These are phyloP conservation scores for Chitala chitala DNA, from an alignment of 2,113 vertebrate genomes.

Conservation along the genomic window DNA sequence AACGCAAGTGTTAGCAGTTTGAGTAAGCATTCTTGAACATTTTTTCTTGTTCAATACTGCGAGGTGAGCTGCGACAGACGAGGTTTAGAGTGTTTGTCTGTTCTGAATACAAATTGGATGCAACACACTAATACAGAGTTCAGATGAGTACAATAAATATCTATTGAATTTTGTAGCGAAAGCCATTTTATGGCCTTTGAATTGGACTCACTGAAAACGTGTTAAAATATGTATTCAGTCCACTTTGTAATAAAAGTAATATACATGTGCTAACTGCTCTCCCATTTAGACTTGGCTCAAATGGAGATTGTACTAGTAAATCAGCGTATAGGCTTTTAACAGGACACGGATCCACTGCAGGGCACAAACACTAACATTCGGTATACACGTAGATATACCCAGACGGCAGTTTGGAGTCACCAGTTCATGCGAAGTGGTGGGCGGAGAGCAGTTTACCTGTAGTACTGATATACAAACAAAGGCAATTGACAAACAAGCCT, in stretches of 20 bases:
- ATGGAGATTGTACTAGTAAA: too few relatives aligned
- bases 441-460: too few relatives aligned
- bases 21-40: background rate
- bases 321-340: too few relatives aligned
- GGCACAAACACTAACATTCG: background rate
- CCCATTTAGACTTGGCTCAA: too few relatives aligned
- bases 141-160: conserved; percentile 12
- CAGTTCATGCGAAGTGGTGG: background rate
- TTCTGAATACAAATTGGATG: background rate
- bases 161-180: conserved; percentile 4
- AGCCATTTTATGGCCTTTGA: conserved; percentile 4
- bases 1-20: background rate
- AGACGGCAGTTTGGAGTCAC: background rate
- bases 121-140: background rate
- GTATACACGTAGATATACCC: too few relatives aligned
- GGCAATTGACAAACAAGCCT: background rate
- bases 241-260: background rate
- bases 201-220: background rate
- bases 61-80: background rate
- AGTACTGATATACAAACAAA: background rate
- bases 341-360: background rate
- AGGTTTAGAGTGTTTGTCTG: background rate
- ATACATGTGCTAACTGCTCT: background rate
- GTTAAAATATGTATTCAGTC: background rate
- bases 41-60: background rate